These are phyloP conservation scores for Pararge aegeria DNA, from an alignment of 1,140 invertebrate species.

Conservation along the genomic window DNA sequence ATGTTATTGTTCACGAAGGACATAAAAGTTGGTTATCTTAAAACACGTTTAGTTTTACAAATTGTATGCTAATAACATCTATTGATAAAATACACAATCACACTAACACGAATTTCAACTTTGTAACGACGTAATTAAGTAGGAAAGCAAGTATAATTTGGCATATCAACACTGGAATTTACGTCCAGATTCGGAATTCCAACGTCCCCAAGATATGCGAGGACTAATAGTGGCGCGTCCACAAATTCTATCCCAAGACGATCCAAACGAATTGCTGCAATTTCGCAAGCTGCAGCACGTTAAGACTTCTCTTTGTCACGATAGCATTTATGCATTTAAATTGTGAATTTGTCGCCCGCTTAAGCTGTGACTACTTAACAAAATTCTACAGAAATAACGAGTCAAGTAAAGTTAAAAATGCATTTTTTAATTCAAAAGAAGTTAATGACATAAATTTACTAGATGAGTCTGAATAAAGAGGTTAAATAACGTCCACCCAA, in stretches of 20 bases:
- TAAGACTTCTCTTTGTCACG: constrained; percentile 39
- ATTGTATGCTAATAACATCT: too few species aligned
- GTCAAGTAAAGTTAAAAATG: not conserved
- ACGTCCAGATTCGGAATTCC: not conserved
- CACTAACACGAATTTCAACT: not conserved
- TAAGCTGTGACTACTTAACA: not conserved
- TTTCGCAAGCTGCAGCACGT: constrained; percentile 37
- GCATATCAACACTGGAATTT: not conserved
- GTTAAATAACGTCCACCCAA: too few species aligned
- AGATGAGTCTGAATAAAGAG: too few species aligned
- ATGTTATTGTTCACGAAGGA: too few species aligned
- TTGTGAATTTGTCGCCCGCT: constrained; percentile 18
- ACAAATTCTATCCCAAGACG: constrained; percentile 43
- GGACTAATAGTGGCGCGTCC: constrained; percentile 41
- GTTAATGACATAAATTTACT: not conserved
- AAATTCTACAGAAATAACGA: not conserved
- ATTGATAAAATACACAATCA: too few species aligned
- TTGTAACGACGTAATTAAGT: not conserved
- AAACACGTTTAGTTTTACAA: too few species aligned
- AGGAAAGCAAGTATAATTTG: not conserved
- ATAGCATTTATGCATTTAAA: constrained; percentile 38
- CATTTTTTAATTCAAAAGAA: not conserved
- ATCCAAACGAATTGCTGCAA: constrained; percentile 44
- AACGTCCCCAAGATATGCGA: constrained; percentile 21
- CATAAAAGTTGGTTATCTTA: too few species aligned